Evolutionary conservation across 1,140 invertebrate genomes (phyloP).

Genomic region (Zaprionus lachaisei): DNA sequence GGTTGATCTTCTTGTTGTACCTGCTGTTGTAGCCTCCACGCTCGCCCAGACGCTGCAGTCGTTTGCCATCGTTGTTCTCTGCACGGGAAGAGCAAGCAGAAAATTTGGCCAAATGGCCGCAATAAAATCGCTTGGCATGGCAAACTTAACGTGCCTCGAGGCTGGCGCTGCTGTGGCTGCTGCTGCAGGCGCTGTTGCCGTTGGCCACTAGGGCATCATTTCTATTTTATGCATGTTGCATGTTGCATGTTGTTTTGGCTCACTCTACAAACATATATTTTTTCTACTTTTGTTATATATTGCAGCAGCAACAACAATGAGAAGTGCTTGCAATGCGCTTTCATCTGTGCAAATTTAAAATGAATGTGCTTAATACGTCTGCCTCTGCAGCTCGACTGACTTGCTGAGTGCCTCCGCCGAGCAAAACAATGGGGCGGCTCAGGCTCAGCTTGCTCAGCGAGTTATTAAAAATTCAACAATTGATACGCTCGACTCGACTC

Average conservation of each 20-base stretch:
- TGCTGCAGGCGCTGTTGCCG: constrained; percentile 7
- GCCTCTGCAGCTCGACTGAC: not conserved
- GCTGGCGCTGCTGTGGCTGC: not conserved
- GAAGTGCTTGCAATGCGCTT: constrained; percentile 50
- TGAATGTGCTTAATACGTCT: constrained; percentile 60
- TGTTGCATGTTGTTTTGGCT: constrained; percentile 36
- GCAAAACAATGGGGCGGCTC: constrained; percentile 56
- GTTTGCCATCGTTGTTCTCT: constrained; percentile 86
- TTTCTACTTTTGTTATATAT: constrained; percentile 24
- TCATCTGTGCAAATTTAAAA: constrained; percentile 76
- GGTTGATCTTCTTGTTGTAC: constrained; percentile 87
- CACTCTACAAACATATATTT: not conserved
- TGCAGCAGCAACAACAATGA: constrained; percentile 29
- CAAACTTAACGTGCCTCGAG: constrained; percentile 53
- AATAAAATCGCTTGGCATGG: constrained; percentile 63
- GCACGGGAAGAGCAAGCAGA: constrained; percentile 49
- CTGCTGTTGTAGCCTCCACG: constrained; percentile 88
- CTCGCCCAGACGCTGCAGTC: constrained; percentile 87
- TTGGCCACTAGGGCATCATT: constrained; percentile 42
- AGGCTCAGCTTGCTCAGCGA: constrained; percentile 59
- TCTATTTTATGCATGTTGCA: constrained; percentile 53
- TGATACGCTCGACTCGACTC: constrained; percentile 30
- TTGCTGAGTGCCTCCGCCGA: constrained; percentile 38
- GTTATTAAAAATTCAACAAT: constrained; percentile 74
- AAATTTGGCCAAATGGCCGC: constrained; percentile 51